Evolutionary conservation across 1,140 invertebrate species (phyloP).

Genomic region (Danaus melanippus): DNA sequence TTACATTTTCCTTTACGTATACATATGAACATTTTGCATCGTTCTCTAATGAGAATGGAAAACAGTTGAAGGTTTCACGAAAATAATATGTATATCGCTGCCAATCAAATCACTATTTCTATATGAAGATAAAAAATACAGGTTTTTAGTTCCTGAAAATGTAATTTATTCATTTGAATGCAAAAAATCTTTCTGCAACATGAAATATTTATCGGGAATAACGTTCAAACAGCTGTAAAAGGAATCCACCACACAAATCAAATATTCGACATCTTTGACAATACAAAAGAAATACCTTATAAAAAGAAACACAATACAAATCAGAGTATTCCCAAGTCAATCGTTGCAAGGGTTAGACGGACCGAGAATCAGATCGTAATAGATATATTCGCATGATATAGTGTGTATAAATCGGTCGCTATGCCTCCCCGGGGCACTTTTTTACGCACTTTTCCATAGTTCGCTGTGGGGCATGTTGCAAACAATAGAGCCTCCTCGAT

Average conservation of each 20-base stretch:
- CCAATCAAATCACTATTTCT: too few species aligned
- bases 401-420: slow-evolving; percentile 38
- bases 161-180: background rate
- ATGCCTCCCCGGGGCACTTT: slow-evolving; percentile 31
- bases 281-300: slow-evolving; percentile 11
- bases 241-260: background rate
- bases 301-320: slow-evolving; percentile 34
- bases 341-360: slow-evolving; percentile 31
- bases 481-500: too few species aligned
- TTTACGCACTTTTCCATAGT: slow-evolving; percentile 20
- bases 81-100: too few species aligned
- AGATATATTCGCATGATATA: slow-evolving; percentile 50
- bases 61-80: too few species aligned
- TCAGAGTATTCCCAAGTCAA: slow-evolving; percentile 41
- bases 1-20: too few species aligned
- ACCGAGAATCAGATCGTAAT: slow-evolving; percentile 38
- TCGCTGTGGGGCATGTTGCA: too few species aligned
- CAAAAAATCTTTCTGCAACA: background rate
- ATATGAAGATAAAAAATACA: background rate
- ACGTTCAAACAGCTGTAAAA: too few species aligned
- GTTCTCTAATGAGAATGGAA: too few species aligned
- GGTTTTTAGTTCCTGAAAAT: background rate
- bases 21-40: too few species aligned
- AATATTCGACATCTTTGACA: slow-evolving; percentile 1
- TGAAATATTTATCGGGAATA: too few species aligned